Evolutionary conservation across 2,113 vertebrate species (phyloP).

Genomic region (Trogon melanurus): DNA sequence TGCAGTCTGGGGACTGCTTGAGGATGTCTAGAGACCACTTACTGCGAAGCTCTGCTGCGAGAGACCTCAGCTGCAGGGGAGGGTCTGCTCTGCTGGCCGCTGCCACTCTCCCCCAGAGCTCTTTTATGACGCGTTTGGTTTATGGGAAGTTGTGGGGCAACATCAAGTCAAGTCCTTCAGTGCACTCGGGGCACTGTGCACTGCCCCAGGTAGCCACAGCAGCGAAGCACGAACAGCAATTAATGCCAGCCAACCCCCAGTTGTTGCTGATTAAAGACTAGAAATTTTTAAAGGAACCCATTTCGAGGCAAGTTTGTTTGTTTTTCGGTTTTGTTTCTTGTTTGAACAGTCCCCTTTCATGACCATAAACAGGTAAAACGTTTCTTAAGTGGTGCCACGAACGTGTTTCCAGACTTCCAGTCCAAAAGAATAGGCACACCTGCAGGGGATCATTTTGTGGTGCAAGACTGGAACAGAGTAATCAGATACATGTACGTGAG

Average conservation of each 20-base stretch:
- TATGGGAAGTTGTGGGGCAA: background rate
- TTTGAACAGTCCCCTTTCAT: background rate
- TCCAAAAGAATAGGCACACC: background rate
- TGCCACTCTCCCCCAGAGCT: background rate
- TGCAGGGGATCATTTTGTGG: background rate
- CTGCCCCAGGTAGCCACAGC: background rate
- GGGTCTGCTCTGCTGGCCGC: background rate
- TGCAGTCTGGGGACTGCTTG: background rate
- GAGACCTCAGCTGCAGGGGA: background rate
- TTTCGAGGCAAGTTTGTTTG: background rate
- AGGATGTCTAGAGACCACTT: background rate
- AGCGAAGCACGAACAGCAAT: background rate
- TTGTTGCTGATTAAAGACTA: background rate
- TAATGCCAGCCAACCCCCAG: background rate
- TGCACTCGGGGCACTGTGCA: background rate
- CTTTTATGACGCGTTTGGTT: background rate
- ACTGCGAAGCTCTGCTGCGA: background rate
- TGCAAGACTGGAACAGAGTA: background rate
- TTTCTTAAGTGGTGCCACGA: background rate
- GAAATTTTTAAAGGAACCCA: background rate
- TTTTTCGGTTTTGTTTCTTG: background rate
- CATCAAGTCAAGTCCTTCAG: background rate
- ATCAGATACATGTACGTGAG: background rate
- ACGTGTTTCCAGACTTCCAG: background rate
- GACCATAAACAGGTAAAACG: background rate